These are phyloP conservation scores for Netelia melanura DNA, from an alignment of 2,888 invertebrate species.

Conservation along the genomic window DNA sequence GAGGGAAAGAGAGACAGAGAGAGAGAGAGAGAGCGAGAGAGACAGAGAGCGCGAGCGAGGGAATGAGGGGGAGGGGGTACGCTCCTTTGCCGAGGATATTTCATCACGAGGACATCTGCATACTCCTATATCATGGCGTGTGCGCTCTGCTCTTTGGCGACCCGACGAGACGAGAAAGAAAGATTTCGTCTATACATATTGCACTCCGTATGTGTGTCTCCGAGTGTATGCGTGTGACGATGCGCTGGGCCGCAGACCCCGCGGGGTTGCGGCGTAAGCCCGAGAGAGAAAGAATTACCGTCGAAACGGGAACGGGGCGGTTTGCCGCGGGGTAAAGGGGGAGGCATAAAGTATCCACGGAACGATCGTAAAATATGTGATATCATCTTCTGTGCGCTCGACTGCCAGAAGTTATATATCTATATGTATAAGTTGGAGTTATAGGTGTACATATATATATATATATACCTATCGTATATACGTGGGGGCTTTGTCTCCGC, in stretches of 20 bases:
- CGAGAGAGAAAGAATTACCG: conserved; percentile 31
- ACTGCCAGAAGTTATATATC: conserved; percentile 57
- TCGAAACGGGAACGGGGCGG: conserved; percentile 41
- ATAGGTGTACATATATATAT: conserved; percentile 15
- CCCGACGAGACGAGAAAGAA: conserved; percentile 70
- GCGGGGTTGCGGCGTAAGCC: background rate
- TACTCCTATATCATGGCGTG: conserved; percentile 73
- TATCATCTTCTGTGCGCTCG: conserved; percentile 79
- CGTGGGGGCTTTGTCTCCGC: conserved; percentile 77
- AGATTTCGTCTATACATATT: conserved; percentile 60
- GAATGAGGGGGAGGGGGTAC: no score
- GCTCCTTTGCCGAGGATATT: conserved; percentile 72
- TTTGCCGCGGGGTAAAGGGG: conserved; percentile 71
- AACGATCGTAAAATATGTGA: conserved; percentile 81
- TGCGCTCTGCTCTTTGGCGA: conserved; percentile 66
- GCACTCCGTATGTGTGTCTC: background rate
- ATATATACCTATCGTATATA: background rate
- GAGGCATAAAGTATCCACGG: conserved; percentile 79
- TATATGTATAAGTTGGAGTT: conserved; percentile 15
- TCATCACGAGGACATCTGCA: conserved; percentile 77
- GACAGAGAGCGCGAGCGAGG: no score
- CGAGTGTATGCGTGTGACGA: conserved; percentile 48
- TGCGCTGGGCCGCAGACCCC: conserved; percentile 3
- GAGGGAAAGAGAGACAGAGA: background rate
- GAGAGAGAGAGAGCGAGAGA: no score